A percentile compares a stretch with the other conserved stretches of the same genome.
phyloP scores from a whole-genome alignment of 2,888 invertebrate species.

The Zonitis immaculata region DNA sequence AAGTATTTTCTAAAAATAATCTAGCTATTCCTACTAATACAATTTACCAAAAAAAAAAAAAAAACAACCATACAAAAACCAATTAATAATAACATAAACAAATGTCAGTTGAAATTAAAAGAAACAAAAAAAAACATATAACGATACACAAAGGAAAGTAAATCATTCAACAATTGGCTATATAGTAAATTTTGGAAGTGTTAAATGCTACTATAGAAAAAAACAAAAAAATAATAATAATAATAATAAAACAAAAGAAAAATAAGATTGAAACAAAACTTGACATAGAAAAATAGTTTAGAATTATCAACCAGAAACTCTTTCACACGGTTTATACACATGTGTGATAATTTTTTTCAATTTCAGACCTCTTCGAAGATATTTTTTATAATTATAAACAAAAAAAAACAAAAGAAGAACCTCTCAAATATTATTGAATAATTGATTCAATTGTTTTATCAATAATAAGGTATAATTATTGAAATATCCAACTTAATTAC shows the following conservation, averaged over 20 bases:
- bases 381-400: background rate
- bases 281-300: background rate
- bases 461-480: background rate
- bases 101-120: slow-evolving; percentile 19
- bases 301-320: slow-evolving; percentile 20
- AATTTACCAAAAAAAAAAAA: background rate
- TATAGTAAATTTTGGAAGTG: background rate
- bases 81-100: slow-evolving; percentile 29
- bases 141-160: slow-evolving; percentile 25
- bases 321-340: slow-evolving; percentile 37
- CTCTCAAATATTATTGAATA: too few species aligned
- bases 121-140: slow-evolving; percentile 6
- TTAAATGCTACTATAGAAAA: background rate
- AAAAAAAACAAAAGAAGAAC: background rate
- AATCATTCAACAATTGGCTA: slow-evolving; percentile 9
- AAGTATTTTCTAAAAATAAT: slow-evolving; percentile 5
- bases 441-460: background rate
- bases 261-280: background rate
- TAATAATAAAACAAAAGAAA: background rate
- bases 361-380: background rate
- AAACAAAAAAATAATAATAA: background rate
- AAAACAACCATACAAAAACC: slow-evolving; percentile 3
- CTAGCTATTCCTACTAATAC: slow-evolving; percentile 1
- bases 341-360: slow-evolving; percentile 33
- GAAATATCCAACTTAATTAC: background rate